phyloP scores from a whole-genome alignment of 2,797 vertebrate species.

The Limosa lapponica region DNA sequence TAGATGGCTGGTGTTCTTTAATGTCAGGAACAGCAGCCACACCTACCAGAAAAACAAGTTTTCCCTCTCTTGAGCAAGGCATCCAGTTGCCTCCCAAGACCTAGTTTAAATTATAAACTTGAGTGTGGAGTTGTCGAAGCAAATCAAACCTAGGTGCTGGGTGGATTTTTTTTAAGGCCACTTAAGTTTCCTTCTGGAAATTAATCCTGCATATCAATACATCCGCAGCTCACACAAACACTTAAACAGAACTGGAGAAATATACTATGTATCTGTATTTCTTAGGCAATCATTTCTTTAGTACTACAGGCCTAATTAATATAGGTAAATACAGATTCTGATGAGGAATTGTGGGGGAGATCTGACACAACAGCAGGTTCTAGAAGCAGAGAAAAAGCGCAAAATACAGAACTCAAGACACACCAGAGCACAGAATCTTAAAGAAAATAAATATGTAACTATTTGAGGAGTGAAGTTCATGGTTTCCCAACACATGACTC shows the following conservation, averaged over 20 bases:
- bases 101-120: background rate
- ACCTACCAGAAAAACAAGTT: slow-evolving; percentile 51
- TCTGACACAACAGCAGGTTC: background rate
- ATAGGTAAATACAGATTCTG: background rate
- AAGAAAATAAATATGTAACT: background rate
- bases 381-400: background rate
- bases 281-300: background rate
- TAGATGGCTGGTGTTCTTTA: background rate
- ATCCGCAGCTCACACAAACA: background rate
- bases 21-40: background rate
- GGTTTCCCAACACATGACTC: background rate
- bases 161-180: background rate
- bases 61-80: slow-evolving; percentile 33
- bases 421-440: background rate
- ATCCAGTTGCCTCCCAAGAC: background rate
- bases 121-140: background rate
- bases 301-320: background rate
- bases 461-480: background rate
- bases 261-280: background rate
- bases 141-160: background rate
- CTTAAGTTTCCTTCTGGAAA: background rate
- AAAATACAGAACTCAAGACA: background rate
- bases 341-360: background rate
- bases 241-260: background rate
- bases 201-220: background rate